A percentile compares a stretch with the other conserved stretches of the same genome.
Evolutionary conservation across 2,888 invertebrate species (phyloP).

Genomic region (Archaeoteleia sp.): DNA sequence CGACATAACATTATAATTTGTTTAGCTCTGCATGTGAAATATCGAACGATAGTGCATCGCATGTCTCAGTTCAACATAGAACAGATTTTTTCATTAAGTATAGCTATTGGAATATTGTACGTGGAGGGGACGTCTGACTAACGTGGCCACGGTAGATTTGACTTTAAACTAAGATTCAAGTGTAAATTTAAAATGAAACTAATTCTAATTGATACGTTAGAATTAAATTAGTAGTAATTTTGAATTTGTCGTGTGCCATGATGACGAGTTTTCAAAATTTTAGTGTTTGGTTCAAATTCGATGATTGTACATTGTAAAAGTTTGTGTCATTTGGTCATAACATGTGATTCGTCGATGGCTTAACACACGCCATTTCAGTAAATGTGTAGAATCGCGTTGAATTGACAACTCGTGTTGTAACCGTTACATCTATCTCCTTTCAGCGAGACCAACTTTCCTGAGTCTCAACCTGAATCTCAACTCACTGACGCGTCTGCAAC

Average conservation of each 20-base stretch:
- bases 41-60: conserved; percentile 39
- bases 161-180: conserved; percentile 45
- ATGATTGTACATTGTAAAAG: no score
- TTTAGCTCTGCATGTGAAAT: conserved; percentile 34
- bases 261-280: no score
- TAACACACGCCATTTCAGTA: conserved; percentile 30
- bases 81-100: conserved; percentile 26
- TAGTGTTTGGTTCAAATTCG: no score
- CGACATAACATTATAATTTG: conserved; percentile 26
- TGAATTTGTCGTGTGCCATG: no score
- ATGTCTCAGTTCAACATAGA: conserved; percentile 38
- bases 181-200: conserved; percentile 16
- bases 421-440: conserved; percentile 70
- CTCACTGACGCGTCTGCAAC: conserved; percentile 88
- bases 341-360: neutral
- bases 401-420: conserved; percentile 52
- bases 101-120: conserved; percentile 15
- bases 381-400: conserved; percentile 40
- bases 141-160: conserved; percentile 34
- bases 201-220: no score
- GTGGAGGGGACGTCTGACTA: conserved; percentile 7
- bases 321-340: no score
- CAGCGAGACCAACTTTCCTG: conserved; percentile 99
- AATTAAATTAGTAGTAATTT: no score
- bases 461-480: conserved; percentile 97